These are phyloP conservation scores for Mobula hypostoma DNA, from an alignment of 2,113 vertebrate species.

Conservation along the genomic window DNA sequence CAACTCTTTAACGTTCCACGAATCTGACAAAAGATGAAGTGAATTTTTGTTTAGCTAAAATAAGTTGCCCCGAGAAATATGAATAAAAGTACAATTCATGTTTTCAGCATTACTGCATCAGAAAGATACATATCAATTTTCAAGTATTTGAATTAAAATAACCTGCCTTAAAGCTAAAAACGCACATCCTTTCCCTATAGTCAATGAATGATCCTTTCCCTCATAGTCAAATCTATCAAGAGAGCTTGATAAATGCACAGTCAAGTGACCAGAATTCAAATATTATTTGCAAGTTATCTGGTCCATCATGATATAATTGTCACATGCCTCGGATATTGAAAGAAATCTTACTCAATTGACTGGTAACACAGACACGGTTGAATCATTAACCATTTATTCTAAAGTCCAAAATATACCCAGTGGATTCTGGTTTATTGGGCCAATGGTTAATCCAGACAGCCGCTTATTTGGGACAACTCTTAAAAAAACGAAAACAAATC, in stretches of 20 bases:
- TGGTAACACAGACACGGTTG: background rate
- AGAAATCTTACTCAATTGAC: background rate
- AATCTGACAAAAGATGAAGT: slow-evolving; percentile 63
- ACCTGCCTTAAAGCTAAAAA: background rate
- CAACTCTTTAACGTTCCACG: slow-evolving; percentile 95
- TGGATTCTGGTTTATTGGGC: no score
- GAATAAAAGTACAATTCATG: background rate
- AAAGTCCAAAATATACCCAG: background rate
- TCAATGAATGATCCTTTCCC: no score
- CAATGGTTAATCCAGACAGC: no score
- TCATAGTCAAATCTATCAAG: background rate
- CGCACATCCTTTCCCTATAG: background rate
- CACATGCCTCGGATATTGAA: background rate
- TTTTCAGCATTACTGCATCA: background rate
- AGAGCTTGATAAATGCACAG: background rate
- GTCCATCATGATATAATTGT: background rate
- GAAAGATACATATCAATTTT: background rate
- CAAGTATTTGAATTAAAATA: background rate
- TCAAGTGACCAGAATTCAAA: background rate
- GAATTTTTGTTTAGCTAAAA: slow-evolving; percentile 12
- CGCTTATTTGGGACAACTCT: no score
- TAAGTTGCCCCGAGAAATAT: background rate
- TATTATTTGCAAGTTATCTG: background rate
- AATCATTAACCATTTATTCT: background rate
- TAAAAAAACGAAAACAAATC: no score